Base-by-base conservation (phyloP, 2,797 vertebrate species). In the Distichodus sexfasciatus region DNA sequence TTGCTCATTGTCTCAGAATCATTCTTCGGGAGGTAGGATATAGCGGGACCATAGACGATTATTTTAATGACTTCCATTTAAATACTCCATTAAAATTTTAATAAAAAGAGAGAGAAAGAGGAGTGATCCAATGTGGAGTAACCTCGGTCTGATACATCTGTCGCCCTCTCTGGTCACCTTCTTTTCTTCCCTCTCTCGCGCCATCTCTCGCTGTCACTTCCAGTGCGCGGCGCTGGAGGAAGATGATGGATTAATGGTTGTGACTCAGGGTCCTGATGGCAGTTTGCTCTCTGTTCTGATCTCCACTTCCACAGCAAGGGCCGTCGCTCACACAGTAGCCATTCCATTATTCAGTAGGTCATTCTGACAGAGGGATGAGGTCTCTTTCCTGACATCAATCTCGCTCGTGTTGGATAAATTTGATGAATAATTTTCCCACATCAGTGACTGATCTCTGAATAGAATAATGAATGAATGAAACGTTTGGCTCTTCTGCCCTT, bases 291-390 rank as follows among this genome's bases (percentile, higher is more conserved):
- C 69, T 51, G 26, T 59, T 28, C 41, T 11, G 28, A n/a, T 59
- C 55, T 36, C 51, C 40, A 23, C 43, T 51, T 40, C 60, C 63
- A 33, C 72, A 61, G 69, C 47, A 40, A 74, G 74, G 38, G 50
- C 72, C 51, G 81, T 69, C 76, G 57, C 51, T 80, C 76, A 69
- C 15, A 24, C 46, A 21, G 19, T 50, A 9, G 17, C 35, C 36
- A 15, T 50, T 80, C 68, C 66, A 72, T 74, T 54, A 74, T 76
- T 74, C 68, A 74, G 36, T 43, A 65, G 65, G 71, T 76, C 72
- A 72, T 40, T 46, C 44, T 54, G 48, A 43, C 10, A n/a, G n/a
- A n/a, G n/a, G n/a, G n/a, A n/a, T n/a, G n/a, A n/a, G n/a, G n/a
- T n/a, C n/a, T n/a, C n/a, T n/a, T n/a, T n/a, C n/a, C n/a, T n/a